These are phyloP conservation scores for Lepidurus couesii DNA, from an alignment of 1,140 invertebrate genomes.

Conservation along the genomic window DNA sequence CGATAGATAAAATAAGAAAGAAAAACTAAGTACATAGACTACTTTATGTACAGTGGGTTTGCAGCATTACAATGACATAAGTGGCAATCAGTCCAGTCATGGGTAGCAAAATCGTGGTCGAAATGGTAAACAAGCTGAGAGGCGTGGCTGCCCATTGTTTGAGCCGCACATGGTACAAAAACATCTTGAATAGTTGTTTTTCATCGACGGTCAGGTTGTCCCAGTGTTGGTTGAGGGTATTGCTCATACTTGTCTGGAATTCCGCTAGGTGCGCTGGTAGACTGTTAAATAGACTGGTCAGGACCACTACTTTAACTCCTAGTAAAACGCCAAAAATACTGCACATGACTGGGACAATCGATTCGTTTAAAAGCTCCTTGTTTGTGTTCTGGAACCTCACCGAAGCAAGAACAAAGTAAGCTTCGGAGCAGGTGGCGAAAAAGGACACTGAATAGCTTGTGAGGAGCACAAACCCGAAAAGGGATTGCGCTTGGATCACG, in stretches of 20 bases:
- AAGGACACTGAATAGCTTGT: not conserved
- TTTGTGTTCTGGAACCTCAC: not conserved
- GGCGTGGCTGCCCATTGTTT: not conserved
- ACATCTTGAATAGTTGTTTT: not conserved
- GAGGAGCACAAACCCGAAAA: not conserved
- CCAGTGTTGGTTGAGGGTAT: not conserved
- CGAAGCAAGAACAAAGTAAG: not conserved
- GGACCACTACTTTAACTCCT: not conserved
- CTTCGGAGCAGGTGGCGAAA: not conserved
- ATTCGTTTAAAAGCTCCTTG: not conserved
- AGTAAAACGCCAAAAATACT: no score
- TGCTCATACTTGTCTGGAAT: not conserved
- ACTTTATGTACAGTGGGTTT: not conserved
- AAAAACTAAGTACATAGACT: no score
- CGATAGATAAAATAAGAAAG: no score
- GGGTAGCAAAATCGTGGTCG: not conserved
- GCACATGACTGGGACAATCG: no score
- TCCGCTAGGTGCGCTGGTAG: not conserved
- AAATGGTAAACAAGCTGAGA: not conserved
- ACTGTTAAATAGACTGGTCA: not conserved
- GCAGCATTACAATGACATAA: not conserved
- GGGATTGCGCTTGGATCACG: not conserved
- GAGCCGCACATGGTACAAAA: not conserved
- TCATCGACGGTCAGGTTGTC: not conserved
- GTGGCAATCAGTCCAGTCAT: not conserved